Conservation (phyloP, 2,888 invertebrate genomes). For the Meiosimyza decipiens region DNA sequence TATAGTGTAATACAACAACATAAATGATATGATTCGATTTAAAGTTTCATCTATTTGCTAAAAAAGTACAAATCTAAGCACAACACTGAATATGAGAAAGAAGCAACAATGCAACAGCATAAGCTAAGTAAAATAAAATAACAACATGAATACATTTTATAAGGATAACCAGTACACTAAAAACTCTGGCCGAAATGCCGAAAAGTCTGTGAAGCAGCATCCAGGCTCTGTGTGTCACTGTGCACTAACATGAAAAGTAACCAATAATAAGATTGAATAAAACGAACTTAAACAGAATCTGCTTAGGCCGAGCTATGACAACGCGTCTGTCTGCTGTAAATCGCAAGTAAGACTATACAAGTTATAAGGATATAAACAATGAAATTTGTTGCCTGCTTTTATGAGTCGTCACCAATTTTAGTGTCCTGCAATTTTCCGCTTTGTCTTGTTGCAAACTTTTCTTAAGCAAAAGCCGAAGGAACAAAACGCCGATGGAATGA, state of each 20-base stretch:
- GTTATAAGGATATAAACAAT: conserved; percentile 43
- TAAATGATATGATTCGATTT: too few relatives aligned
- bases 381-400: conserved; percentile 48
- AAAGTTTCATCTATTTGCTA: too few relatives aligned
- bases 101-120: neutral
- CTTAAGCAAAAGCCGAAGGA: neutral
- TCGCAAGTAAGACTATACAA: neutral
- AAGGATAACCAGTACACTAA: too few relatives aligned
- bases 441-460: conserved; percentile 35
- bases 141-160: neutral
- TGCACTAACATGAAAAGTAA: neutral
- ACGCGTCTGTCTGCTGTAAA: neutral
- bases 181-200: too few relatives aligned
- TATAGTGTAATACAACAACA: too few relatives aligned
- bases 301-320: neutral
- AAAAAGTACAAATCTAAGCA: too few relatives aligned
- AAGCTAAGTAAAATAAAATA: neutral
- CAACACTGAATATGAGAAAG: neutral
- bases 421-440: conserved; percentile 45
- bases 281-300: neutral
- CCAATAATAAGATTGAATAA: conserved; percentile 23
- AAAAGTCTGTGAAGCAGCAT: too few relatives aligned
- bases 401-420: conserved; percentile 41
- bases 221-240: too few relatives aligned
- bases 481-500: neutral